Evolutionary conservation across 2,113 vertebrate genomes (phyloP), one percentile per base, ranked within the genome.

Genomic region (Aptenodytes patagonicus): DNA sequence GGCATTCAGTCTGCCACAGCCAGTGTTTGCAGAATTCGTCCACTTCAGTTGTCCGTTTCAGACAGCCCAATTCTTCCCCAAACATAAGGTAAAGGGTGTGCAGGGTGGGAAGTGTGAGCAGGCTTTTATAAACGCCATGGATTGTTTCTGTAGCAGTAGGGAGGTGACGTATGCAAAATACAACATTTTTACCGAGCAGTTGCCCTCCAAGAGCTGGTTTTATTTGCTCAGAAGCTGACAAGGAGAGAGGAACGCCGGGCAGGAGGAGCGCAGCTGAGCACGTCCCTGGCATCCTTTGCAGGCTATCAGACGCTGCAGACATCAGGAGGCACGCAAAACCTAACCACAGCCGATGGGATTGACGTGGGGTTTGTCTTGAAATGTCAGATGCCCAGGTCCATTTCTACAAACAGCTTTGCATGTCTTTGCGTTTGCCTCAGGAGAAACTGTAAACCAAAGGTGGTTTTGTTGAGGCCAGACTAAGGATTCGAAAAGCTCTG

Each of bases 391-490:
- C 47, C 34, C 28, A 6, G 31, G 57, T 28, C 36, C n/a, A 4
- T 60, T 46, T 38, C 34, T 8, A 42, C 55, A 52, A 46, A 70
- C 26, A 47, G 51, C n/a, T n/a, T 25, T 19, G 61, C 65, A 15
- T 2, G 0, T 25, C 46, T 28, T 38, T n/a, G 22, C 2, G 0
- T 26, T 34, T 13, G 34, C n/a, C 20, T 20, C 42, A 5, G 22
- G 44, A 54, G 36, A 32, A 28, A 55, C 38, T 19, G 19, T 3
- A 6, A n/a, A 26, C 42, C 13, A 24, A 46, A 54, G 26, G 8
- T 3, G 6, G 11, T 42, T 47, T 11, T 65, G 21, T 3, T 17
- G 34, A 31, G 60, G 68, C 51, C 26, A 22, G 31, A 42, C 21
- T 5, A 31, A 34, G 31, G 62, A 17, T 7, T 16, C 2, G 9